phyloP scores from a whole-genome alignment of 2,113 vertebrate species.

The Apteryx mantelli region DNA sequence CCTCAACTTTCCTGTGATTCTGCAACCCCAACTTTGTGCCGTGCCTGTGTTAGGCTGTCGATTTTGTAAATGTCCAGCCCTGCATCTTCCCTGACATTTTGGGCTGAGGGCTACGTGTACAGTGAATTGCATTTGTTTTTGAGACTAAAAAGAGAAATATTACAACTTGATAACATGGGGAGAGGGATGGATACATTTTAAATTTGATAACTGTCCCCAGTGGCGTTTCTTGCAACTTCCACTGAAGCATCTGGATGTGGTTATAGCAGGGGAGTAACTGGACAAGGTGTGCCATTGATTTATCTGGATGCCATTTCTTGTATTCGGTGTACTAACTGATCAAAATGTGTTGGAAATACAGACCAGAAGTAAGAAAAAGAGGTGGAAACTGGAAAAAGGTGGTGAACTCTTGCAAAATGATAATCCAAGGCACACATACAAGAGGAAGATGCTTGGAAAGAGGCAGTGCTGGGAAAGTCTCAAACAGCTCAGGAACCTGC shows the following conservation, averaged over 20 bases:
- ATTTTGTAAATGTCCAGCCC: not conserved
- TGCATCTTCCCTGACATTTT: not conserved
- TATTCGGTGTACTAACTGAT: not conserved
- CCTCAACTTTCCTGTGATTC: too few species aligned
- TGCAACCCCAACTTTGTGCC: not conserved
- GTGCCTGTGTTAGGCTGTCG: not conserved
- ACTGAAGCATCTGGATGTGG: not conserved
- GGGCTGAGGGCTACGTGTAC: not conserved
- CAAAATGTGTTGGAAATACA: slow-evolving; percentile 36
- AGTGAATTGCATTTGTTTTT: not conserved
- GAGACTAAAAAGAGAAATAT: not conserved
- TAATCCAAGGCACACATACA: not conserved
- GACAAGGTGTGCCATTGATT: slow-evolving; percentile 18
- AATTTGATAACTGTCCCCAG: not conserved
- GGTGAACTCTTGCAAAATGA: not conserved
- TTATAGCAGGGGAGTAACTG: not conserved
- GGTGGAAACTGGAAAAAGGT: not conserved
- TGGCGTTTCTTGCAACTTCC: not conserved
- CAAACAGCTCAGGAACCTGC: not conserved
- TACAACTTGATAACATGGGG: not conserved
- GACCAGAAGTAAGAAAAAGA: slow-evolving; percentile 11
- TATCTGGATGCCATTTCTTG: not conserved
- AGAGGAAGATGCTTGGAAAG: not conserved
- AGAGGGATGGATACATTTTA: not conserved
- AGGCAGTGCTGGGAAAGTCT: not conserved